Evolutionary conservation across 2,797 vertebrate species (phyloP), one percentile per base, ranked within the genome.

Genomic region (Pipistrellus kuhlii): DNA sequence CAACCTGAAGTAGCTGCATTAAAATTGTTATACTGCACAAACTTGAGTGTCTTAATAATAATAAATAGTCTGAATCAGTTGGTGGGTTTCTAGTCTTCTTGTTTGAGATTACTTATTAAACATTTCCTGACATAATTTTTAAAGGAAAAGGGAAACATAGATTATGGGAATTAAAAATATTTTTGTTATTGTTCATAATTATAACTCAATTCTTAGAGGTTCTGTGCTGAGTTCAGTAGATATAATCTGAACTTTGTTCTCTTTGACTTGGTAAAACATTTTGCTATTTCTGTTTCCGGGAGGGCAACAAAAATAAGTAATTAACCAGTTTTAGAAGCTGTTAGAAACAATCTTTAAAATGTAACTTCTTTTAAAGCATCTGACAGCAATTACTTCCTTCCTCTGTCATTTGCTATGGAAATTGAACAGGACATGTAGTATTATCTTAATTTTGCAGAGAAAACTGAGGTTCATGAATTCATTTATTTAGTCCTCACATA

Each of bases 181-280:
- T 92, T 88, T 11, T 46, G 68, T 73, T 85, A 85, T 93, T 78
- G 38, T 41, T 93, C 59, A 92, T 51, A 84, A 77, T 62, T 62
- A 83, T 64, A 96, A 72, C 6, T 1, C 15, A 91, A 35, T 66
- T 92, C 18, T 59, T 86, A 62, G 44, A n/a, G 20, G 4, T 68
- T 88, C 71, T 88, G 3, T 84, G 53, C 64, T 83, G 64, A 68
- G 8, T 38, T 82, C 35, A 82, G 44, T 17, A 13, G 41, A 64
- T 46, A 76, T 15, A 88, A 73, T 32, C 66, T 30, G 55, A 66
- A 90, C 10, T 59, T 46, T 68, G 35, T 64, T 93, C 30, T 93
- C 27, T 81, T 80, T 90, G 44, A 51, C 44, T 95, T 90, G 62
- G 12, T 90, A 66, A 82, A 92, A 51, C n/a, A 94, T 55, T 81